Conservation (phyloP, 35 echinoderm and acorn worm genomes). For the Diadema setosum region DNA sequence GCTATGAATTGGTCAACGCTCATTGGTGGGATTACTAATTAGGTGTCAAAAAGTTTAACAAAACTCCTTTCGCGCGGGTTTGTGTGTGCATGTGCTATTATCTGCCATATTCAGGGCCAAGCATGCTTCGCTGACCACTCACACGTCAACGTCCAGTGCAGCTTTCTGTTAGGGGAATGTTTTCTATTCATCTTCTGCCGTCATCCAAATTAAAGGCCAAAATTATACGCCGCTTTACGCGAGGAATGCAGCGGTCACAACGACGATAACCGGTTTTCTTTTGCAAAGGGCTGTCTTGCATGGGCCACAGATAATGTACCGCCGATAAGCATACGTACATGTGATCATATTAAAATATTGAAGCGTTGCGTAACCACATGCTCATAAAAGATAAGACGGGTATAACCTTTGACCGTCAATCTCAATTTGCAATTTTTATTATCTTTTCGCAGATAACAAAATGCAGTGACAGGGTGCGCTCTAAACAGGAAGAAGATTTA, state of each 20-base stretch:
- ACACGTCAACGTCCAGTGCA: not conserved
- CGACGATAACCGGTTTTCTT: not conserved
- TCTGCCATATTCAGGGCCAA: slow-evolving; percentile 14
- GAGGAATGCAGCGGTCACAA: not conserved
- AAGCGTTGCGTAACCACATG: not conserved
- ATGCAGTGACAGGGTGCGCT: not conserved
- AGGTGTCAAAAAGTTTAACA: slow-evolving; percentile 67
- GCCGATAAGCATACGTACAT: not conserved
- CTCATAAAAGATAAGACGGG: not conserved
- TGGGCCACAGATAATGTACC: too few relatives aligned
- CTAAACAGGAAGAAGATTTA: not conserved
- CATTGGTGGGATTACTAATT: slow-evolving; percentile 57
- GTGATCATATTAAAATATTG: slow-evolving; percentile 9
- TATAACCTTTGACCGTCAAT: slow-evolving; percentile 21
- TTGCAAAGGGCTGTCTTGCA: too few relatives aligned
- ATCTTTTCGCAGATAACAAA: slow-evolving; percentile 6
- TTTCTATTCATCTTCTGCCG: not conserved
- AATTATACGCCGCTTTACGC: not conserved
- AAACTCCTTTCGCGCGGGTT: slow-evolving; percentile 17
- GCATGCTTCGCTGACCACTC: not conserved
- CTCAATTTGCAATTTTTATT: slow-evolving; percentile 30
- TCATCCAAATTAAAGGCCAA: not conserved
- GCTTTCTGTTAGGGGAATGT: not conserved
- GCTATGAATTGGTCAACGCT: slow-evolving; percentile 25
- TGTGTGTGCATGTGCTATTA: not conserved